A percentile compares a stretch with the other conserved stretches of the same genome.
Conservation (phyloP, 2,113 vertebrate genomes). For the Hemiprocne comata region DNA sequence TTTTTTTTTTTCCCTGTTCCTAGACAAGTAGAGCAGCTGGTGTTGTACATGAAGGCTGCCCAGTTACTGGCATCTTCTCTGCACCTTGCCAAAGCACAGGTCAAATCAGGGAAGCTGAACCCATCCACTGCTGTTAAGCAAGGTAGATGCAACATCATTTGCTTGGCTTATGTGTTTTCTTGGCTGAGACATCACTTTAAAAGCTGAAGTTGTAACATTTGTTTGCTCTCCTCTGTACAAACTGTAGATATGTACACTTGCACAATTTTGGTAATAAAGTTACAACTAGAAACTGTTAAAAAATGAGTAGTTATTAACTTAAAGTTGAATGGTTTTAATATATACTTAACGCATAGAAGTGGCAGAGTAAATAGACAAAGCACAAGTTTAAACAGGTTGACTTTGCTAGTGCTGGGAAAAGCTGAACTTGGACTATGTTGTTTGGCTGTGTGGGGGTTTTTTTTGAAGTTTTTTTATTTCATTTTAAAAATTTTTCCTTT, state of each 20-base stretch:
- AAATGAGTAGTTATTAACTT: background rate
- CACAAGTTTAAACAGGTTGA: background rate
- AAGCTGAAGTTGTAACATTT: background rate
- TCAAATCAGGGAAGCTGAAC: conserved; percentile 93
- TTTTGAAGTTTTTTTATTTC: background rate
- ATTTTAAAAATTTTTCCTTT: background rate
- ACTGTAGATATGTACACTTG: background rate
- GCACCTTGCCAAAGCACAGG: conserved; percentile 95
- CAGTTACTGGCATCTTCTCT: conserved; percentile 93
- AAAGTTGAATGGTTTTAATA: background rate
- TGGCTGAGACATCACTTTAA: background rate
- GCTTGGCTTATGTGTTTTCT: background rate
- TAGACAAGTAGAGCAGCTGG: conserved; percentile 95
- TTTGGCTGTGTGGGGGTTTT: background rate
- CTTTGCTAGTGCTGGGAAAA: background rate
- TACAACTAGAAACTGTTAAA: background rate
- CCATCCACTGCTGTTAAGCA: conserved; percentile 95
- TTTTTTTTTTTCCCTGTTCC: background rate
- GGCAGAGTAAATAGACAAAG: background rate
- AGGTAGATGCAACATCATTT: conserved; percentile 72
- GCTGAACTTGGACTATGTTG: background rate
- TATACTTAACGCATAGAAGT: background rate
- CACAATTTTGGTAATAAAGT: background rate
- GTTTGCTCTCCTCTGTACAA: background rate
- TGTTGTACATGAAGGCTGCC: conserved; percentile 95